Evolutionary conservation across 2,113 vertebrate species (phyloP).

Genomic region (Fulmarus glacialis): DNA sequence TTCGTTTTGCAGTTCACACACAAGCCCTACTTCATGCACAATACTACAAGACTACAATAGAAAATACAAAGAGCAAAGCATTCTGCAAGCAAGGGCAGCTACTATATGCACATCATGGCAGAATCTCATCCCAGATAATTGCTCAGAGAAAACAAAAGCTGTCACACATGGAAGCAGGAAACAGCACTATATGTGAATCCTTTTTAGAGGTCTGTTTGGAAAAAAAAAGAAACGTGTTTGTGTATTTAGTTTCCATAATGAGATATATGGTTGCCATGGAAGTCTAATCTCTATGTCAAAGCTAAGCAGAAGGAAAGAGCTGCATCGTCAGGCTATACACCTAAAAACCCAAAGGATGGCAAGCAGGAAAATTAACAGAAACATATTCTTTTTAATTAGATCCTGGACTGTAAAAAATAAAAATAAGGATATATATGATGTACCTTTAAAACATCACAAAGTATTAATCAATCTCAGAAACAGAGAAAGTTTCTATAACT

Average conservation of each 20-base stretch:
- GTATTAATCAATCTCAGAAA: not conserved
- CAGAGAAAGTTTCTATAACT: not conserved
- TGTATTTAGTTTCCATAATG: slow-evolving; percentile 33
- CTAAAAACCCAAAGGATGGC: not conserved
- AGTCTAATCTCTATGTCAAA: slow-evolving; percentile 44
- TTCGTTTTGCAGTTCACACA: not conserved
- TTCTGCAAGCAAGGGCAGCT: not conserved
- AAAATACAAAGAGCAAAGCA: not conserved
- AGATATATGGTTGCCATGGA: slow-evolving; percentile 52
- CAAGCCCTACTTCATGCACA: fast-evolving
- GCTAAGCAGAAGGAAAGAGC: not conserved
- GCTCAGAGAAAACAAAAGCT: not conserved
- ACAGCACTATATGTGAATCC: not conserved
- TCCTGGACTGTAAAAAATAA: not conserved
- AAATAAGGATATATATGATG: not conserved
- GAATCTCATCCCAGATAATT: not conserved
- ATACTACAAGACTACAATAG: not conserved
- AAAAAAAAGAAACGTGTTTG: slow-evolving; percentile 32
- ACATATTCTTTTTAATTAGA: not conserved
- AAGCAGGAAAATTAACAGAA: not conserved
- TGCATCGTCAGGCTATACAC: not conserved
- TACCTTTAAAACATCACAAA: not conserved
- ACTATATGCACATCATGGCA: not conserved
- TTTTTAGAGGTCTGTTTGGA: not conserved
- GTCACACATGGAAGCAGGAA: not conserved